Percentiles rank a stretch among this genome's conserved stretches.
Evolutionary conservation across 2,113 vertebrate species (phyloP).

Genomic region (Dasyprocta punctata): DNA sequence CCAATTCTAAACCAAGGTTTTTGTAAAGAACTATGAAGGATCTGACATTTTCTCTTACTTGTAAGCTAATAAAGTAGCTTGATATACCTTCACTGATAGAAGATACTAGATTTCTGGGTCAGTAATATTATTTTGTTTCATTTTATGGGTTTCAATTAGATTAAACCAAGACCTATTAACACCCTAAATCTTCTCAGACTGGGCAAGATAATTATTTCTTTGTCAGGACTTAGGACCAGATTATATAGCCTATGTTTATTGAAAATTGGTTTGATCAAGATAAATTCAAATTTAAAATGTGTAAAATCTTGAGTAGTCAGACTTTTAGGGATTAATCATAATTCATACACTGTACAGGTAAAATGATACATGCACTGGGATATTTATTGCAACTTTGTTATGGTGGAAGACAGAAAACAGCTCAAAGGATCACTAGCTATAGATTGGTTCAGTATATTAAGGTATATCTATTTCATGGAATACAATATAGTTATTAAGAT

Average conservation of each 20-base stretch:
- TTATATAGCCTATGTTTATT: neutral
- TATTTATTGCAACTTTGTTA: constrained; percentile 24
- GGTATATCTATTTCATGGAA: neutral
- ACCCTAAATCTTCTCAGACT: neutral
- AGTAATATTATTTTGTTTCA: neutral
- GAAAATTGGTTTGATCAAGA: constrained; percentile 29
- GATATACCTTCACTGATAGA: neutral
- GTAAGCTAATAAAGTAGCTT: neutral
- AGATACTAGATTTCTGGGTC: neutral
- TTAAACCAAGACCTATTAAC: constrained; percentile 17
- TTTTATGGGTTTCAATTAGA: constrained; percentile 37
- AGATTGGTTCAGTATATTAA: constrained; percentile 42
- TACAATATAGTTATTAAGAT: neutral
- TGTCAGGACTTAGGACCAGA: neutral
- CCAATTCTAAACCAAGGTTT: neutral
- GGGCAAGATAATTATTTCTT: neutral
- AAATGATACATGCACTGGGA: neutral
- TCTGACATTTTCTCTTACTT: neutral
- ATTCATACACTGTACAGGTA: neutral
- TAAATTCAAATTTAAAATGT: neutral
- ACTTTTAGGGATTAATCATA: constrained; percentile 40
- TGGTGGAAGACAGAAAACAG: neutral
- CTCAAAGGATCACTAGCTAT: neutral
- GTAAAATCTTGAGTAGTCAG: neutral
- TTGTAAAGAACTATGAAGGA: neutral